Evolutionary conservation across 2,888 invertebrate genomes (phyloP).

Genomic region (Cheilosia variabilis): DNA sequence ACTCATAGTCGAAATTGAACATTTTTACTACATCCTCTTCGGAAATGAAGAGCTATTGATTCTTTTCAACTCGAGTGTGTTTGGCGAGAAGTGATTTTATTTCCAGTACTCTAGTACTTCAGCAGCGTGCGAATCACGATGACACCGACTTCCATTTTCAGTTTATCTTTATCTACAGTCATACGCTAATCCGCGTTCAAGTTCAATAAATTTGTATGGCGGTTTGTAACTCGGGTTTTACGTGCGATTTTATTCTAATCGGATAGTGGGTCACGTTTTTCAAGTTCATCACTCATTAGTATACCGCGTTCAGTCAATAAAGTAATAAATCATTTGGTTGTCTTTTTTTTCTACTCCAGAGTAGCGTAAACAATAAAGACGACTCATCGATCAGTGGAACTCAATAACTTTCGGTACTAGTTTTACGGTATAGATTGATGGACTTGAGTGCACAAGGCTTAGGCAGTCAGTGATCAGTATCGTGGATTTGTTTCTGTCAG

Average conservation of each 20-base stretch:
- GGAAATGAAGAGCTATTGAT: constrained; percentile 57
- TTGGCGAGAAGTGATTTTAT: constrained; percentile 44
- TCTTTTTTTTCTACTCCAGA: neutral
- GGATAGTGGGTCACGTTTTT: constrained; percentile 26
- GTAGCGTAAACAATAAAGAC: neutral
- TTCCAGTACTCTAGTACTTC: constrained; percentile 33
- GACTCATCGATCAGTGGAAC: constrained; percentile 29
- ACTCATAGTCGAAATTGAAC: constrained; percentile 36
- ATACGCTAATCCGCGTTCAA: constrained; percentile 29
- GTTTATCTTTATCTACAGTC: constrained; percentile 1
- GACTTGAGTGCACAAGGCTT: neutral
- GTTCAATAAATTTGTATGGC: neutral
- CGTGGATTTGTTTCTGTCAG: neutral
- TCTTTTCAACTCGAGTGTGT: constrained; percentile 51
- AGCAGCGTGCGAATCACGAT: neutral
- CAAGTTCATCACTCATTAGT: constrained; percentile 27
- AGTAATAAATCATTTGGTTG: constrained; percentile 27
- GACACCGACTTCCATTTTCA: constrained; percentile 11
- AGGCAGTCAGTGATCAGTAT: neutral
- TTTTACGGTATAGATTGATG: constrained; percentile 10
- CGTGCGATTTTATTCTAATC: neutral
- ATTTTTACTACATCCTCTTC: constrained; percentile 64
- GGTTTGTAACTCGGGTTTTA: constrained; percentile 10
- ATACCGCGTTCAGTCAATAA: constrained; percentile 12
- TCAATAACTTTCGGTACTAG: constrained; percentile 1